phyloP scores from a whole-genome alignment of 2,888 invertebrate genomes.

The Alcis repandata region DNA sequence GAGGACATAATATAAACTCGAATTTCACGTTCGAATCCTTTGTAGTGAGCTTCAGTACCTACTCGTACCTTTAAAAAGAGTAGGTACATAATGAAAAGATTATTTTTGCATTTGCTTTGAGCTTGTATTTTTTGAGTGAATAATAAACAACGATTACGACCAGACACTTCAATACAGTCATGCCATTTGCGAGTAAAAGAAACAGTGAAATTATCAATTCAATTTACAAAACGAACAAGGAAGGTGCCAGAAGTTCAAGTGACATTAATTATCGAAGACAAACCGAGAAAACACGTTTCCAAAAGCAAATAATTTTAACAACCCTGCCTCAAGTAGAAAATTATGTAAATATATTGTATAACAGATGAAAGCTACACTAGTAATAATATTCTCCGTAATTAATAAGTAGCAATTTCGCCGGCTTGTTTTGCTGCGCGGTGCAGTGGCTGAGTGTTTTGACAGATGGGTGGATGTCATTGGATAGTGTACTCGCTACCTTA shows the following conservation, averaged over 20 bases:
- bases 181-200: not conserved
- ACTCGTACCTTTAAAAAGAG: too few relatives aligned
- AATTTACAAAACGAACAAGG: slow-evolving; percentile 28
- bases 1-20: too few relatives aligned
- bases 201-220: not conserved
- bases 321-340: slow-evolving; percentile 57
- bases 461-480: slow-evolving; percentile 31
- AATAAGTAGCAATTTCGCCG: slow-evolving; percentile 67
- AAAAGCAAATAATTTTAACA: slow-evolving; percentile 48
- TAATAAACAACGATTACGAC: not conserved
- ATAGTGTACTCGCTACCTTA: slow-evolving; percentile 21
- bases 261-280: slow-evolving; percentile 43
- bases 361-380: slow-evolving; percentile 79
- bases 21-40: too few relatives aligned
- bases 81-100: too few relatives aligned
- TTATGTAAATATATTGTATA: slow-evolving; percentile 75
- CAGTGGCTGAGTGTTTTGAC: slow-evolving; percentile 31
- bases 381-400: slow-evolving; percentile 72
- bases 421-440: slow-evolving; percentile 27
- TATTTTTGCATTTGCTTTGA: too few relatives aligned
- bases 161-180: not conserved
- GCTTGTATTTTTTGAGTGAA: too few relatives aligned
- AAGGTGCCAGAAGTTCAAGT: slow-evolving; percentile 33
- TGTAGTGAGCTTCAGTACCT: too few relatives aligned
- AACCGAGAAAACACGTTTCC: slow-evolving; percentile 44